Evolutionary conservation across 2,888 invertebrate species (phyloP).

Genomic region (Lithosia quadra): DNA sequence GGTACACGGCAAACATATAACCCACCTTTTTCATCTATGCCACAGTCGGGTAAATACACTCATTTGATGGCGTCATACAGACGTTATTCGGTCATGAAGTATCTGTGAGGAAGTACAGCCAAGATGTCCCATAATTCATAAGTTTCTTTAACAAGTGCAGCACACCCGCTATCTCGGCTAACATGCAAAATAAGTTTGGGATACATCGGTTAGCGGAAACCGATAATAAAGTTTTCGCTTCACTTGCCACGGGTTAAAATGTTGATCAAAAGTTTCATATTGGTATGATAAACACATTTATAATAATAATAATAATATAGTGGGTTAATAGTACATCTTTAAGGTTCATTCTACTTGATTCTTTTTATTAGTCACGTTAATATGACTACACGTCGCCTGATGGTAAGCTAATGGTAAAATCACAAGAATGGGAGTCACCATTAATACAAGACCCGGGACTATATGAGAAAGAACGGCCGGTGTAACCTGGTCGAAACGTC

Average conservation of each 20-base stretch:
- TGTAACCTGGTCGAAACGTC: no score
- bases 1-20: no score
- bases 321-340: not conserved
- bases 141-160: constrained; percentile 78
- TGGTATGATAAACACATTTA: not conserved
- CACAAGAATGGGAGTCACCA: no score
- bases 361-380: no score
- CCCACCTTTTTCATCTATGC: no score
- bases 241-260: constrained; percentile 44
- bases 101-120: constrained; percentile 17
- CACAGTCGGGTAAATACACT: not conserved
- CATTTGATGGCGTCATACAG: not conserved
- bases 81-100: not conserved
- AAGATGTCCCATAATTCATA: constrained; percentile 73
- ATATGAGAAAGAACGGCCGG: no score
- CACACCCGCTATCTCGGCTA: constrained; percentile 72
- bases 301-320: no score
- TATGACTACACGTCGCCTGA: no score
- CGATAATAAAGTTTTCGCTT: constrained; percentile 74
- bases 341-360: not conserved
- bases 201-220: constrained; percentile 74
- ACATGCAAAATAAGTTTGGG: constrained; percentile 81
- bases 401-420: no score
- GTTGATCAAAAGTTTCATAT: constrained; percentile 25
- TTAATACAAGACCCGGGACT: no score